Evolutionary conservation across 2,113 vertebrate species (phyloP).

Genomic region (Megaceryle torquata): DNA sequence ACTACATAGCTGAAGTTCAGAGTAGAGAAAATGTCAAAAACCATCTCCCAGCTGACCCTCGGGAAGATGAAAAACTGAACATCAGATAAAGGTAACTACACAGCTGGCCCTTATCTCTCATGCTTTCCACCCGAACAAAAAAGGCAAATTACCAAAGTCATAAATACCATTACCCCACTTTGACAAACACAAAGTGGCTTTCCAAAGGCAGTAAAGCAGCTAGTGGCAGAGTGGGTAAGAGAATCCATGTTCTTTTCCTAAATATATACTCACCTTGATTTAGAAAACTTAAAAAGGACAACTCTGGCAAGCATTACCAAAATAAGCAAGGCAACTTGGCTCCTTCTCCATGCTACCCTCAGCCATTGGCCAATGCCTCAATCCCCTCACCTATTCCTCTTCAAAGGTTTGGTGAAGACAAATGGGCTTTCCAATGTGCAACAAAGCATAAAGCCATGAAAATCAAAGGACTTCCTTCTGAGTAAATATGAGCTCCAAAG

Average conservation of each 20-base stretch:
- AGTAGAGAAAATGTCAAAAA: background rate
- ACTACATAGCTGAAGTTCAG: background rate
- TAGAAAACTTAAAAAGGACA: background rate
- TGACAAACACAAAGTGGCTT: background rate
- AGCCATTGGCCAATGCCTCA: background rate
- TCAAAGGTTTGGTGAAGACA: slow-evolving; percentile 48
- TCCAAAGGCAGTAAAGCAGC: background rate
- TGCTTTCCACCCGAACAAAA: background rate
- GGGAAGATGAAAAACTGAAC: background rate
- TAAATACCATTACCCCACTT: background rate
- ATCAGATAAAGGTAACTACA: background rate
- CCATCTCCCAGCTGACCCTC: background rate
- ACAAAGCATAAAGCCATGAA: slow-evolving; percentile 42
- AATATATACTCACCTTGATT: background rate
- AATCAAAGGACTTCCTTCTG: slow-evolving; percentile 60
- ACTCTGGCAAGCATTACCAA: background rate
- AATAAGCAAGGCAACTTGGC: background rate
- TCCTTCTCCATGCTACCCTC: background rate
- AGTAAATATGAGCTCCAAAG: slow-evolving; percentile 57
- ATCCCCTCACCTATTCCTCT: slow-evolving; percentile 10
- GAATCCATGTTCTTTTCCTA: background rate
- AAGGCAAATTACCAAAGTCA: background rate
- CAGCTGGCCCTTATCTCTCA: background rate
- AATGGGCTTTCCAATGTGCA: slow-evolving; percentile 50
- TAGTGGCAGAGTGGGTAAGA: background rate